These are phyloP conservation scores for Crotalus viridis DNA, from an alignment of 2,113 vertebrate species.

Conservation along the genomic window DNA sequence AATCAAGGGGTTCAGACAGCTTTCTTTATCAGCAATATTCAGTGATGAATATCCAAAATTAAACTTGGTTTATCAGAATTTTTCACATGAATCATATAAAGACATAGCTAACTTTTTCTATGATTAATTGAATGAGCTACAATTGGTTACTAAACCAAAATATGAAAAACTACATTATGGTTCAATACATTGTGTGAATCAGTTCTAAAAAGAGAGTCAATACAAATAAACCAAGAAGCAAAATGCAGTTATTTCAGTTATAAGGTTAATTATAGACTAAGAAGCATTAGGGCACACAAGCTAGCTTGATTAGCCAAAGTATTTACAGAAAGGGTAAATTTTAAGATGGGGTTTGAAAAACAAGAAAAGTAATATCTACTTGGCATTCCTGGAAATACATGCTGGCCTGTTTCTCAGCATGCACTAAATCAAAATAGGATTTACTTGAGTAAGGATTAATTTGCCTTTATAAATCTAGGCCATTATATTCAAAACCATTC, in stretches of 20 bases:
- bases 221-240: neutral
- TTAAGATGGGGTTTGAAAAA: neutral
- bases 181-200: neutral
- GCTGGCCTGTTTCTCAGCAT: neutral
- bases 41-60: neutral
- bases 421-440: neutral
- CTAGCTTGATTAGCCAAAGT: neutral
- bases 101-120: neutral
- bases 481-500: neutral
- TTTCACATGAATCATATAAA: neutral
- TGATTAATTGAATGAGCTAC: neutral
- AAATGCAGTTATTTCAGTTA: neutral
- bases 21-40: neutral
- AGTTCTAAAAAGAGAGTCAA: neutral
- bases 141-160: neutral
- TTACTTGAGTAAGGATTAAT: neutral
- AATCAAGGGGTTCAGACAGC: neutral
- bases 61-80: neutral
- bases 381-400: neutral
- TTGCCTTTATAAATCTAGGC: neutral
- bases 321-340: neutral
- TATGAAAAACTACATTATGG: neutral
- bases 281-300: neutral
- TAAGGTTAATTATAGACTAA: neutral
- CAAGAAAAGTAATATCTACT: neutral